phyloP scores from a whole-genome alignment of 2,888 invertebrate genomes.

The Apocheima hispidaria region DNA sequence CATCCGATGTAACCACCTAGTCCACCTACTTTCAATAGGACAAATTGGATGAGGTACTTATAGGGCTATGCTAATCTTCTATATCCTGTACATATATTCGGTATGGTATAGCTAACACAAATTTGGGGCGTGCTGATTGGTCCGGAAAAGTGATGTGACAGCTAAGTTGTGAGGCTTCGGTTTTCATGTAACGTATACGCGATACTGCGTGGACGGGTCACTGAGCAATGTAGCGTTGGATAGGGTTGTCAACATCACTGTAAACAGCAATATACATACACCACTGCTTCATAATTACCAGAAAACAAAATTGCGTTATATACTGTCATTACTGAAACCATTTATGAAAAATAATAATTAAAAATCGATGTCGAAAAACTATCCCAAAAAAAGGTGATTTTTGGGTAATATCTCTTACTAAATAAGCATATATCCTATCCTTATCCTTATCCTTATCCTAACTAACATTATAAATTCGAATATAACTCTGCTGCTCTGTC shows the following conservation, averaged over 20 bases:
- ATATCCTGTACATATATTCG: constrained; percentile 1
- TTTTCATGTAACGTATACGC: constrained; percentile 59
- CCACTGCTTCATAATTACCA: too few relatives aligned
- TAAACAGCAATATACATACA: too few relatives aligned
- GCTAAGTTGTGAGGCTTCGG: constrained; percentile 66
- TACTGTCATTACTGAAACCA: too few relatives aligned
- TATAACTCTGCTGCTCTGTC: too few relatives aligned
- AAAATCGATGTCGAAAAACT: too few relatives aligned
- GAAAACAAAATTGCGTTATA: too few relatives aligned
- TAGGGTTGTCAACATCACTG: constrained; percentile 29
- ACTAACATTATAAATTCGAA: too few relatives aligned
- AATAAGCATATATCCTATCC: too few relatives aligned
- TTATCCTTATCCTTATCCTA: too few relatives aligned
- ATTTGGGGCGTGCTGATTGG: constrained; percentile 47
- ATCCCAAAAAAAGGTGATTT: too few relatives aligned
- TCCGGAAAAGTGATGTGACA: constrained; percentile 62
- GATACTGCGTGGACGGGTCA: constrained; percentile 61
- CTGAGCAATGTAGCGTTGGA: constrained; percentile 49
- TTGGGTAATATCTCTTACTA: too few relatives aligned
- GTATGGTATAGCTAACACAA: constrained; percentile 26
- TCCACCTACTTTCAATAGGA: background rate
- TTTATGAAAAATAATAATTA: too few relatives aligned
- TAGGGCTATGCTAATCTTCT: constrained; percentile 33
- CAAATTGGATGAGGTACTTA: constrained; percentile 32
- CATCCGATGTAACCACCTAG: background rate